These are phyloP conservation scores for Ephialtes manifestator DNA, from an alignment of 2,888 invertebrate species.

Conservation along the genomic window DNA sequence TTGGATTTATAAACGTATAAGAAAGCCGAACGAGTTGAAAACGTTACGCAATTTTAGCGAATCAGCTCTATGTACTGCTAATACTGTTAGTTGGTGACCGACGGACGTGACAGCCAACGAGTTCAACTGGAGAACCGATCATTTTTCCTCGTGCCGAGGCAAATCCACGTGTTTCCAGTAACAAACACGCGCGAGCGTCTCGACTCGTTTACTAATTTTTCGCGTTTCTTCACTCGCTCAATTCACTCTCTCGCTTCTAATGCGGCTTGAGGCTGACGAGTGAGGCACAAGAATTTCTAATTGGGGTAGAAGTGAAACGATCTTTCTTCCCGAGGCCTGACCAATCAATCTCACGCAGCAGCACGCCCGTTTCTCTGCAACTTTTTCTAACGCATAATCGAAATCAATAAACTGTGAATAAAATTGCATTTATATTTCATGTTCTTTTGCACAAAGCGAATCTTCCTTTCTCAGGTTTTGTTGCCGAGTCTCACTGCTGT, in stretches of 20 bases:
- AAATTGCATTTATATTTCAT: conserved; percentile 23
- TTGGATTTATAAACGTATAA: neutral
- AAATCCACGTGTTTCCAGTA: conserved; percentile 41
- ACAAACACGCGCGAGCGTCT: conserved; percentile 53
- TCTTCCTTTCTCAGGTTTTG: conserved; percentile 14
- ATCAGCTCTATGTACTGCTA: conserved; percentile 39
- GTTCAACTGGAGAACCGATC: conserved; percentile 42
- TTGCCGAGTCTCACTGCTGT: neutral
- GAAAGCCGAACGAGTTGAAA: conserved; percentile 42
- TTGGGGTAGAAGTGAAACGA: conserved; percentile 54
- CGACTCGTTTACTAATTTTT: conserved; percentile 66
- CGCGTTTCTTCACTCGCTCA: conserved; percentile 56
- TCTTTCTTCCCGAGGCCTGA: conserved; percentile 50
- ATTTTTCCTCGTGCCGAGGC: conserved; percentile 51
- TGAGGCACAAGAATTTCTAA: conserved; percentile 53
- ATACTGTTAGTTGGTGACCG: conserved; percentile 40
- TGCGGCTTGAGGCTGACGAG: conserved; percentile 1
- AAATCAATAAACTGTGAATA: conserved; percentile 48
- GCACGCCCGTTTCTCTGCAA: conserved; percentile 20
- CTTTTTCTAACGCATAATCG: conserved; percentile 34
- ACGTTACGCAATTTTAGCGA: conserved; percentile 59
- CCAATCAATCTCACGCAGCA: conserved; percentile 42
- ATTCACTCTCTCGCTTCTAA: conserved; percentile 8
- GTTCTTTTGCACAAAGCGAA: neutral
- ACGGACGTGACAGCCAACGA: conserved; percentile 46